Evolutionary conservation across 1,140 invertebrate species (phyloP), one percentile per base, ranked within the genome.

Genomic region (Oncopeltus fasciatus): DNA sequence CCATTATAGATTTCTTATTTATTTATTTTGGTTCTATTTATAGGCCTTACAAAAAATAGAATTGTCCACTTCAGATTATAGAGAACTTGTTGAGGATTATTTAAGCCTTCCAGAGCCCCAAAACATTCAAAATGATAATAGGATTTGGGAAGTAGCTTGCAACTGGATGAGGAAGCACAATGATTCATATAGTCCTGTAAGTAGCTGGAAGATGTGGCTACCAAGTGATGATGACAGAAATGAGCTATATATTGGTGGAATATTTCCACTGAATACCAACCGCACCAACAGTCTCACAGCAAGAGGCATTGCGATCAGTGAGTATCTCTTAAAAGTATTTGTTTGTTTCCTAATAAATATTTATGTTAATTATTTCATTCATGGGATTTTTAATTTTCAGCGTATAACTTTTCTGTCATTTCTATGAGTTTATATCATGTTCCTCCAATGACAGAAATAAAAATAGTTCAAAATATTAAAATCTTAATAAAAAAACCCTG

Each of bases 221-320:
- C 78, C 77, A 0, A 69, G 67, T 1, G 71, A 74, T 58, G 70
- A 75, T 0, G 72, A 74, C 4, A 77, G 77, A 44, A 81, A 81
- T 67, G 74, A 68, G 2, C 71, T 75, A 1, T 78, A 77, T 63
- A 81, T 90, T 57, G 86, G 86, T 46, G 88, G 88, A 2, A 88
- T 91, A 66, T 91, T 90, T 71, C 88, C 89, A 0, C 71, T 86
- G 43, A 76, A 70, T 26, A 81, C 80, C 9, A 70, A 72, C 0
- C 73, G 74, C 24, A 85, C 82, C 9, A 29, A 38, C 24, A 56
- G n/a, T 29, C 21, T n/a, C 66, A 78, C 73, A 1, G 81, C 81
- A 14, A 72, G 74, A 18, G 83, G 86, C 44, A 80, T 89, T 24
- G 72, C 80, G 1, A 69, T 78, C 62, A 76, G 79, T 79, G 68